A percentile compares a stretch with the other conserved stretches of the same genome.
These are phyloP conservation scores for Marmota flaviventris DNA, from an alignment of 2,113 vertebrate species.

Conservation along the genomic window DNA sequence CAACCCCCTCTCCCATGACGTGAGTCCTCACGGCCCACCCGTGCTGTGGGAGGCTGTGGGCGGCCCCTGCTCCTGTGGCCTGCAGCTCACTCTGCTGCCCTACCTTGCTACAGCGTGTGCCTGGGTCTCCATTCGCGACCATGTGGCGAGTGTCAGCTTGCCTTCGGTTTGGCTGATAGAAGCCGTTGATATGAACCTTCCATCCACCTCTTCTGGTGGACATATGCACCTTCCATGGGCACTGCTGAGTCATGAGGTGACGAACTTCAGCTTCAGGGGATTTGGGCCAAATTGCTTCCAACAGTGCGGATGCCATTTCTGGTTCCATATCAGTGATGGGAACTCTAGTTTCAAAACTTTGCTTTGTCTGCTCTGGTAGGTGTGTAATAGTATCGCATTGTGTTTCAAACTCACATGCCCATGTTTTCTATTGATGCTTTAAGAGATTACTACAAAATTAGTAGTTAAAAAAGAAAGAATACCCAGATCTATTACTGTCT, in stretches of 20 bases:
- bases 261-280: not conserved
- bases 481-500: not conserved
- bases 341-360: not conserved
- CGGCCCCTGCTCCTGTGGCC: no score
- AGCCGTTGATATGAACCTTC: not conserved
- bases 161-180: not conserved
- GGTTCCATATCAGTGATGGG: not conserved
- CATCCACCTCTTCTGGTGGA: not conserved
- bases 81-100: not conserved
- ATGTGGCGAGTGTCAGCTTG: not conserved
- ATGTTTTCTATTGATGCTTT: not conserved
- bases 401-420: not conserved
- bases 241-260: not conserved
- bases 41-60: not conserved
- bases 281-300: not conserved
- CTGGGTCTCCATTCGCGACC: not conserved
- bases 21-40: not conserved
- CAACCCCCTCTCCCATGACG: not conserved
- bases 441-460: not conserved
- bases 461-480: no score
- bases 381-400: not conserved
- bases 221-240: not conserved
- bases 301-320: not conserved
- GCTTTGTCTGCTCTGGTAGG: not conserved
- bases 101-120: not conserved